A percentile compares a stretch with the other conserved stretches of the same genome.
Evolutionary conservation across 2,113 vertebrate species (phyloP).

Genomic region (Myxocyprinus asiaticus): DNA sequence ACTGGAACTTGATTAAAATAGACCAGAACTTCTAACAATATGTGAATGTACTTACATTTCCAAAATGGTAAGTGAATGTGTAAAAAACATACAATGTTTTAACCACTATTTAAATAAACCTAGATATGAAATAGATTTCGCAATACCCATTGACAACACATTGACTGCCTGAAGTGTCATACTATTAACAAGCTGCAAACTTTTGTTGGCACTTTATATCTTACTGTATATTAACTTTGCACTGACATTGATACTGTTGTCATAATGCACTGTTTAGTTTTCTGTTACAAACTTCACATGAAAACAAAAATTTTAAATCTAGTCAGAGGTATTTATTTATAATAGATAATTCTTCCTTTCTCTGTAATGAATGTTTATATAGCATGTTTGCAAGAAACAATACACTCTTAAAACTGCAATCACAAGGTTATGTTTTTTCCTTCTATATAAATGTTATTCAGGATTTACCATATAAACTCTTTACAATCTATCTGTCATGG

Average conservation of each 20-base stretch:
- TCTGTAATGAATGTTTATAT: not conserved
- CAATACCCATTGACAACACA: not conserved
- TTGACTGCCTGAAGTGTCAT: slow-evolving; percentile 23
- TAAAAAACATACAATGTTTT: not conserved
- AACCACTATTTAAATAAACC: slow-evolving; percentile 27
- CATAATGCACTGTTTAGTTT: slow-evolving; percentile 26
- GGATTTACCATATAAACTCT: no score
- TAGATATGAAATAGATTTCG: not conserved
- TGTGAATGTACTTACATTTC: slow-evolving; percentile 12
- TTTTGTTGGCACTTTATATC: slow-evolving; percentile 37
- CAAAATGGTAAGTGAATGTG: slow-evolving; percentile 6
- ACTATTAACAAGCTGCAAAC: slow-evolving; percentile 15
- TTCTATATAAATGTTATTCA: no score
- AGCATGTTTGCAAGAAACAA: not conserved
- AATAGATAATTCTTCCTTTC: not conserved
- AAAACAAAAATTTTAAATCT: slow-evolving; percentile 23
- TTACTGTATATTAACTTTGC: slow-evolving; percentile 29
- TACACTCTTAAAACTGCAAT: not conserved
- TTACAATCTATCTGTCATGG: no score
- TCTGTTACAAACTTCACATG: slow-evolving; percentile 4
- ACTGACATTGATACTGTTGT: slow-evolving; percentile 16
- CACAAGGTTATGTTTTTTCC: not conserved
- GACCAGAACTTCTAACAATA: not conserved
- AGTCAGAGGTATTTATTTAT: not conserved
- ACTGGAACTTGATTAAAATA: slow-evolving; percentile 15